Evolutionary conservation across 2,888 invertebrate species (phyloP).

Genomic region (Sepioteuthis lessoniana): DNA sequence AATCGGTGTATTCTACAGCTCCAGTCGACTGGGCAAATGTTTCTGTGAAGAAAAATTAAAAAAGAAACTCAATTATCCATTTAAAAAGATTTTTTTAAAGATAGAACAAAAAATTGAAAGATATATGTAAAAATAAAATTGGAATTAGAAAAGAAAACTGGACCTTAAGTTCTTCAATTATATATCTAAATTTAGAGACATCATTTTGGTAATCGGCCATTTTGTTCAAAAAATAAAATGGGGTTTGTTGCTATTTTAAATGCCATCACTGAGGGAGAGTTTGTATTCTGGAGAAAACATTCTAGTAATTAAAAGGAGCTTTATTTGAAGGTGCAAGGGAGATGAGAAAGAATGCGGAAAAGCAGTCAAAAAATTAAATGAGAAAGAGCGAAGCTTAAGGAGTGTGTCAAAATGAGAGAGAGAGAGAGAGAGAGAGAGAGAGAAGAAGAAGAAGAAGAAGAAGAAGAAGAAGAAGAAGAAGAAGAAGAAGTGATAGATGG

Average conservation of each 20-base stretch:
- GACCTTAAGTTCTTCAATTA: background rate
- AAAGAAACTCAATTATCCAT: no score
- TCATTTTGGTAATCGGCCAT: background rate
- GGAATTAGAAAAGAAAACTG: background rate
- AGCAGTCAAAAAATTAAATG: accelerated
- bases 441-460: no score
- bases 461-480: no score
- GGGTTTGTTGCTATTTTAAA: background rate
- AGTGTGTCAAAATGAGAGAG: background rate
- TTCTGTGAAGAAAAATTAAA: no score
- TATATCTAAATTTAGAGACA: background rate
- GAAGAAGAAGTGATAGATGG: no score
- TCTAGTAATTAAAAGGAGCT: background rate
- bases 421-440: background rate
- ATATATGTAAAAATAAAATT: background rate
- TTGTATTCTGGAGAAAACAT: background rate
- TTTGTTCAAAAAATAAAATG: background rate
- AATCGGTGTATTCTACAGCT: no score
- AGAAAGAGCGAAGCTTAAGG: background rate
- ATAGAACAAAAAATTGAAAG: no score
- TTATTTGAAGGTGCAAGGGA: background rate
- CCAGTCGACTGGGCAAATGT: no score
- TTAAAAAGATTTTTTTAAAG: no score
- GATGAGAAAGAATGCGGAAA: background rate
- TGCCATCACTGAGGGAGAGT: background rate